Percentiles rank a stretch among this genome's conserved stretches.
Evolutionary conservation across 2,113 vertebrate species (phyloP).

Genomic region (Phalacrocorax brasilianus): DNA sequence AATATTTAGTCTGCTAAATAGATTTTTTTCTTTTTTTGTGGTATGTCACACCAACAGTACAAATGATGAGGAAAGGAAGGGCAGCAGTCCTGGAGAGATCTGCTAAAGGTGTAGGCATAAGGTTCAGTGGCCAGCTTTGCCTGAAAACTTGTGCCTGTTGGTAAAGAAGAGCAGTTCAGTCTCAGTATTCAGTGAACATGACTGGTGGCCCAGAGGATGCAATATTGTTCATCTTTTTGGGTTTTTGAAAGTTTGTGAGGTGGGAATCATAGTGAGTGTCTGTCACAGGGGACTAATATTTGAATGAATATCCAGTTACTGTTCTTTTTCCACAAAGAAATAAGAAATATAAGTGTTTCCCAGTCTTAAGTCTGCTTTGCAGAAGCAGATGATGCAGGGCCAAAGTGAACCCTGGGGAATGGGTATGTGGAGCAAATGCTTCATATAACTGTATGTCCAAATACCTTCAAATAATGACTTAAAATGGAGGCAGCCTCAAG

Average conservation of each 20-base stretch:
- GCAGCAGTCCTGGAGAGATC: neutral
- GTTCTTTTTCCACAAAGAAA: neutral
- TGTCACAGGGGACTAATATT: neutral
- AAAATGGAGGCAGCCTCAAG: neutral
- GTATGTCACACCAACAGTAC: neutral
- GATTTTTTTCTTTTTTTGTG: neutral
- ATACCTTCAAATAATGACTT: neutral
- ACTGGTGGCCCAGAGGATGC: neutral
- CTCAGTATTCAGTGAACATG: neutral
- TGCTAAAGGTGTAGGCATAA: neutral
- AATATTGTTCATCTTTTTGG: accelerated
- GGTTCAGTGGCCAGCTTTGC: neutral
- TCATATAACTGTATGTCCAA: neutral
- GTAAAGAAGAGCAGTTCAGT: neutral
- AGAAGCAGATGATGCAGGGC: neutral
- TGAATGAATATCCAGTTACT: neutral
- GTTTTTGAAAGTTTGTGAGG: neutral
- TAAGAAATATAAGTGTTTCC: neutral
- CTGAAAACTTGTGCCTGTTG: neutral
- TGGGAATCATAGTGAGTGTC: neutral
- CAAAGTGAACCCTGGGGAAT: neutral
- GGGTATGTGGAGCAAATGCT: neutral
- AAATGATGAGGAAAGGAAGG: neutral
- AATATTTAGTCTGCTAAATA: neutral
- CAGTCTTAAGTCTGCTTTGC: neutral